phyloP scores from a whole-genome alignment of 2,888 invertebrate genomes.

The Anoplius nigerrimus region DNA sequence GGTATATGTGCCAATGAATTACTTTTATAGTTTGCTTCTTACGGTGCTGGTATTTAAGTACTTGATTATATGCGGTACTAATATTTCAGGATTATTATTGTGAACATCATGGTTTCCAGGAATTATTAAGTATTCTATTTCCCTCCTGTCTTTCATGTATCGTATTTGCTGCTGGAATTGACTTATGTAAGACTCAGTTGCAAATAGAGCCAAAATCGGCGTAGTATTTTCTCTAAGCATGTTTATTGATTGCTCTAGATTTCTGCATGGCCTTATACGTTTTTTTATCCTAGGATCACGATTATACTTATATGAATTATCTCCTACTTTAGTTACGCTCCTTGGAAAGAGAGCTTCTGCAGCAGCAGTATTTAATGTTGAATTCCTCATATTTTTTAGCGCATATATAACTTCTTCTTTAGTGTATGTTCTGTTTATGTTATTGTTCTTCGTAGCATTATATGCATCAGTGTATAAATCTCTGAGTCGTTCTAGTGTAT shows the following conservation, averaged over 20 bases:
- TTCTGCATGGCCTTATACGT: slow-evolving; percentile 63
- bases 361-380: slow-evolving; percentile 72
- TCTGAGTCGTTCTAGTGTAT: slow-evolving; percentile 64
- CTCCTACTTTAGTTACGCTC: slow-evolving; percentile 73
- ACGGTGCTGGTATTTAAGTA: slow-evolving; percentile 70
- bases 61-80: slow-evolving; percentile 76
- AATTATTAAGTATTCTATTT: slow-evolving; percentile 60
- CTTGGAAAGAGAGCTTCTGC: slow-evolving; percentile 76
- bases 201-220: slow-evolving; percentile 46
- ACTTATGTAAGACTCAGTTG: neutral
- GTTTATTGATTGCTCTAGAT: slow-evolving; percentile 16
- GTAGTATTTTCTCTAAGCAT: slow-evolving; percentile 35
- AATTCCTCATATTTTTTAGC: slow-evolving; percentile 73
- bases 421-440: slow-evolving; percentile 69
- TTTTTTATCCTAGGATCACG: slow-evolving; percentile 77
- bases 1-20: too few relatives aligned
- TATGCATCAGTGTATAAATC: slow-evolving; percentile 69
- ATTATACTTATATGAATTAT: slow-evolving; percentile 76
- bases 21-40: slow-evolving; percentile 46
- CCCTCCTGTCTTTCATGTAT: slow-evolving; percentile 4
- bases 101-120: slow-evolving; percentile 81
- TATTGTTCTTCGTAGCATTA: slow-evolving; percentile 61
- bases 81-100: slow-evolving; percentile 77
- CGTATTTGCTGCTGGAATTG: slow-evolving; percentile 13
- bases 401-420: slow-evolving; percentile 76